Base-by-base conservation (phyloP, 2,888 invertebrate species). In the Polyommatus iphigenia region DNA sequence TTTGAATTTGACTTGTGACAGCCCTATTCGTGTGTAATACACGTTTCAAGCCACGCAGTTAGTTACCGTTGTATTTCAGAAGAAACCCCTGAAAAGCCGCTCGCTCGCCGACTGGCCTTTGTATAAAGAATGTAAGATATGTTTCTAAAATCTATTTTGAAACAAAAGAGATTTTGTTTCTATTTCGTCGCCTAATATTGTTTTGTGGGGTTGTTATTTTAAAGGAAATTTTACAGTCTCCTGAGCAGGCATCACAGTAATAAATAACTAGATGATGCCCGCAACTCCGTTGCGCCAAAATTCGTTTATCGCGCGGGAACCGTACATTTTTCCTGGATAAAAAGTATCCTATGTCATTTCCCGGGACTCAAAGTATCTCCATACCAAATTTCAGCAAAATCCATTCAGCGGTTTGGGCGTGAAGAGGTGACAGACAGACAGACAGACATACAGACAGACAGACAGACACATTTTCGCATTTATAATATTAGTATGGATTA, bases 1-100 rank as follows among this genome's bases (percentile, higher is more conserved):
- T 15, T 50, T 50, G 8, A 67, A 67, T 24, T 24, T 18, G 67
- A 15, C 1, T 15, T 67, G 24, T 29, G 20, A 15, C 24, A 67
- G 24, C 67, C 67, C 67, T 67, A 29, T 67, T 29, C 20, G 18
- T 67, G 67, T 67, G 85, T 85, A 86, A 88, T 89, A 91, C 87
- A 91, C 86, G 88, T 89, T 90, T 85, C 85, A 85, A 87, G 86
- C 86, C 85, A 84, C 86, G 85, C 89, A 89, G 90, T 90, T 90
- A 91, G 89, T 90, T 89, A 89, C 87, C 86, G 85, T 83, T 82
- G 82, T 83, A 84, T 85, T 89, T 89, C 87, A 87, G 84, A 81
- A 81, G 83, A 84, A 87, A 85, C 86, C 86, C 79, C 85, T 83
- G 82, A 85, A 85, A 88, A 87, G 87, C 85, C 87, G 85, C 84